A percentile compares a stretch with the other conserved stretches of the same genome.
These are phyloP conservation scores for Drosophila affinis DNA, from an alignment of 2,888 invertebrate species.

Conservation along the genomic window DNA sequence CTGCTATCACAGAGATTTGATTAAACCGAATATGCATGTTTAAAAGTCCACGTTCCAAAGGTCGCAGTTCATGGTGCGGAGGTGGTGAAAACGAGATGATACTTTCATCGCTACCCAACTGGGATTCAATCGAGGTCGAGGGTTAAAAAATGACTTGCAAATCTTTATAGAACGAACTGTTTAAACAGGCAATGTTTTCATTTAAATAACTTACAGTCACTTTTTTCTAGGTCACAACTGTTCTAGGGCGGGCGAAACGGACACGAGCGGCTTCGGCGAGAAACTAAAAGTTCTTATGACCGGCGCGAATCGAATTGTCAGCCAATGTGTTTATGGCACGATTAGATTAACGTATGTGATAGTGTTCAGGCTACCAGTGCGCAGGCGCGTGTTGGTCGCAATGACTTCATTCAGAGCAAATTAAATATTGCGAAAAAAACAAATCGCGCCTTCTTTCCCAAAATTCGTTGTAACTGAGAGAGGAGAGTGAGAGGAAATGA, in stretches of 20 bases:
- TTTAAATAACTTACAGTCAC: constrained; percentile 53
- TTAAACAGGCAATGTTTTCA: background rate
- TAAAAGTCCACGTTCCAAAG: constrained; percentile 64
- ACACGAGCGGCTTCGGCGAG: constrained; percentile 46
- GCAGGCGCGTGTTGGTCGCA: constrained; percentile 30
- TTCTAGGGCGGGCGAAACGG: constrained; percentile 20
- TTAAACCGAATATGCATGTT: constrained; percentile 31
- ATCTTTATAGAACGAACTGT: background rate
- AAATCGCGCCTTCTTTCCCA: constrained; percentile 10
- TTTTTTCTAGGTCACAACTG: constrained; percentile 33
- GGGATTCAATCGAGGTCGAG: background rate
- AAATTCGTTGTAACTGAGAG: background rate
- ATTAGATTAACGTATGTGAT: constrained; percentile 66
- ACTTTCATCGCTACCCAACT: background rate
- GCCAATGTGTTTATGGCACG: constrained; percentile 33
- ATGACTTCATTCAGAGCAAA: constrained; percentile 19
- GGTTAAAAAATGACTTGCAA: background rate
- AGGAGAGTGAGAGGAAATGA: constrained; percentile 11
- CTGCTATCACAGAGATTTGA: constrained; percentile 46
- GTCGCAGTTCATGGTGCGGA: constrained; percentile 40
- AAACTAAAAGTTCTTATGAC: constrained; percentile 21
- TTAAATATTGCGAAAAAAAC: constrained; percentile 8
- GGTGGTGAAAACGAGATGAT: background rate
- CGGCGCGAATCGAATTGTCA: constrained; percentile 25
- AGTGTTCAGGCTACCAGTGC: constrained; percentile 35